A percentile compares a stretch with the other conserved stretches of the same genome.
phyloP scores from a whole-genome alignment of 2,113 vertebrate genomes.

The Gallinago undulata region DNA sequence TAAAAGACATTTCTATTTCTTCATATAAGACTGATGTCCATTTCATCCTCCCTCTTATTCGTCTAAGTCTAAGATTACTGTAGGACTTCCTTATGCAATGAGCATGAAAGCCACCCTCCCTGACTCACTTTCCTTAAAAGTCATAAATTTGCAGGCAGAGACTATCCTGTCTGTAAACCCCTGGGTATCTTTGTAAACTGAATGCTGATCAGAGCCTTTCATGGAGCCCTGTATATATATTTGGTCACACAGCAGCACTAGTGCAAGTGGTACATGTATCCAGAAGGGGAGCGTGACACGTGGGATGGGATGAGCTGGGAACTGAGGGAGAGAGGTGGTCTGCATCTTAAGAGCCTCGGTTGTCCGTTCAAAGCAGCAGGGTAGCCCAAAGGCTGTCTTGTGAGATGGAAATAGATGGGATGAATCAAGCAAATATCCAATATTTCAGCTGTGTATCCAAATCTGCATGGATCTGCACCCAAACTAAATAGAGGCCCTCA shows the following conservation, averaged over 20 bases:
- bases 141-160: neutral
- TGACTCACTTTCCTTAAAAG: neutral
- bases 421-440: neutral
- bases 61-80: neutral
- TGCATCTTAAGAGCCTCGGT: neutral
- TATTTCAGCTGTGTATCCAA: neutral
- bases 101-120: neutral
- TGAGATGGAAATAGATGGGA: neutral
- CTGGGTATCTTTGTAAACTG: neutral
- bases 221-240: neutral
- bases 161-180: neutral
- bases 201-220: neutral
- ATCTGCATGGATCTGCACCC: rapidly evolving
- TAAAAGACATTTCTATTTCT: neutral
- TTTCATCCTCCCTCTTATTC: neutral
- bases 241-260: rapidly evolving
- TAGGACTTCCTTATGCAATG: neutral
- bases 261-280: neutral
- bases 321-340: neutral
- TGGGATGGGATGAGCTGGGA: neutral
- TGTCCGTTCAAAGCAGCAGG: neutral
- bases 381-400: neutral
- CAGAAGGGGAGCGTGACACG: neutral
- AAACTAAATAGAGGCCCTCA: neutral
- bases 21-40: neutral